phyloP scores from a whole-genome alignment of 2,888 invertebrate genomes.

The Branchellion lobata region DNA sequence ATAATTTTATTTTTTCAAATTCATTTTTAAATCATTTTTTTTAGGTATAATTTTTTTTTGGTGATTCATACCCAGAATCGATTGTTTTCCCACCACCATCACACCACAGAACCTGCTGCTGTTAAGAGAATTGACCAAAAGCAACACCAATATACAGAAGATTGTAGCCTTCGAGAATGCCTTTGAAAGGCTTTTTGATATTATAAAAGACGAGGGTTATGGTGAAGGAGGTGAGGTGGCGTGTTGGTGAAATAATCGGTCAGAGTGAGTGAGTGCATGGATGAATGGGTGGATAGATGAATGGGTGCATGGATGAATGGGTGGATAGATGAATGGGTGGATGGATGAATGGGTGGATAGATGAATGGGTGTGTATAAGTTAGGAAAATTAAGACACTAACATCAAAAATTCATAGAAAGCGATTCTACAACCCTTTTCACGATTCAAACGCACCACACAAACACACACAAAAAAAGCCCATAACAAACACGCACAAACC shows the following conservation, averaged over 20 bases:
- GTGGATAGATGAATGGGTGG: not conserved
- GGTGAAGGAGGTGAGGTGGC: slow-evolving; percentile 78
- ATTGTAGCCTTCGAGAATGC: slow-evolving; percentile 99
- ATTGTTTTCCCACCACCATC: not conserved
- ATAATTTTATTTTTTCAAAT: no score
- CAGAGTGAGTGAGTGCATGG: not conserved
- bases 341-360: not conserved
- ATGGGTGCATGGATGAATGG: not conserved
- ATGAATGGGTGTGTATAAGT: not conserved
- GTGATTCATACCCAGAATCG: no score
- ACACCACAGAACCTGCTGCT: slow-evolving; percentile 74
- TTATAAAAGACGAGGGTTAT: slow-evolving; percentile 85
- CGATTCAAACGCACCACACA: not conserved
- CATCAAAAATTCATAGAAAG: not conserved
- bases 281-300: not conserved
- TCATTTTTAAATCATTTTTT: no score
- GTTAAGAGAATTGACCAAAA: slow-evolving; percentile 85
- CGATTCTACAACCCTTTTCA: no score
- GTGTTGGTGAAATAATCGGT: not conserved
- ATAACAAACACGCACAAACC: no score
- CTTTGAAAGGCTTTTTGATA: slow-evolving; percentile 89
- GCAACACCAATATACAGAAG: slow-evolving; percentile 95
- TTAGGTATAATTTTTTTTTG: no score
- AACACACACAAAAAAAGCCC: no score
- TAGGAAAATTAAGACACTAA: not conserved